These are phyloP conservation scores for Diachasmimorpha longicaudata DNA, from an alignment of 1,140 invertebrate genomes.

Conservation along the genomic window DNA sequence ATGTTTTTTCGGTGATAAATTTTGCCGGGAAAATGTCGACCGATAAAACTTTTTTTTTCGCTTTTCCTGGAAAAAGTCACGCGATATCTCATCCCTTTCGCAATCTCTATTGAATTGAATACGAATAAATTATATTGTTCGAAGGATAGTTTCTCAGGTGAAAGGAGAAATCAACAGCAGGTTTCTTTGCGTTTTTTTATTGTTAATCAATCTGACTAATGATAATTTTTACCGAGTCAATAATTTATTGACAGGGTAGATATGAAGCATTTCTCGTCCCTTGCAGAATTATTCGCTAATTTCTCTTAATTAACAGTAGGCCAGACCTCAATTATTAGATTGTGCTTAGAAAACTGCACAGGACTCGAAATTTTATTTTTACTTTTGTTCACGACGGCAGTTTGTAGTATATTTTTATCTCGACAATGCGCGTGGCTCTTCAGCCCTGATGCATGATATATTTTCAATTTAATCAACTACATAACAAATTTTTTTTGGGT, in stretches of 20 bases:
- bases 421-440: neutral
- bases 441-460: neutral
- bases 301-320: neutral
- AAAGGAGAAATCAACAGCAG: no score
- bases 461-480: neutral
- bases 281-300: constrained; percentile 17
- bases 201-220: no score
- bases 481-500: neutral
- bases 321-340: neutral
- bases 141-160: no score
- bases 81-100: no score
- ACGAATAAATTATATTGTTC: neutral
- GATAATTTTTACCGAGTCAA: neutral
- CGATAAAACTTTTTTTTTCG: neutral
- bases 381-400: neutral
- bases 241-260: constrained; percentile 2
- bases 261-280: constrained; percentile 24
- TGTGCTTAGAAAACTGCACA: neutral
- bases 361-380: neutral
- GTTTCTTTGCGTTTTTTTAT: no score
- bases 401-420: neutral
- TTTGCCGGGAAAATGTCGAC: neutral
- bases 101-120: neutral
- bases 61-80: neutral
- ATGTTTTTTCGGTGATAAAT: neutral